A percentile compares a stretch with the other conserved stretches of the same genome.
Evolutionary conservation across 2,797 vertebrate species (phyloP).

Genomic region (Lepidocolaptes lacrymiger): DNA sequence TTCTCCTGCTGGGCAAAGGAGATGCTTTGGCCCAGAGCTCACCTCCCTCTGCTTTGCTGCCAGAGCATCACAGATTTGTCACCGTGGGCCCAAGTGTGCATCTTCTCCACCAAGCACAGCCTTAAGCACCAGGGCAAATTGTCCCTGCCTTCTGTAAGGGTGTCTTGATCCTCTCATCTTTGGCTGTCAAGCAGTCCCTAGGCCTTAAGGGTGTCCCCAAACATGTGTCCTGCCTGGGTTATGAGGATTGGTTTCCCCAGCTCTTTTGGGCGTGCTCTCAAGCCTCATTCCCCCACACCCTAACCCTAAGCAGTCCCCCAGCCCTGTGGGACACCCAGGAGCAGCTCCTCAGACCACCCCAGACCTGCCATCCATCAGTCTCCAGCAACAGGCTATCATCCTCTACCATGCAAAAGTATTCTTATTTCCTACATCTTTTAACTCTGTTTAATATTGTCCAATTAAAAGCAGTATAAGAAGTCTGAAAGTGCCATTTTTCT

Average conservation of each 20-base stretch:
- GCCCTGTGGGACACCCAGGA: background rate
- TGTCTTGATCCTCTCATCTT: background rate
- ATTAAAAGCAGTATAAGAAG: background rate
- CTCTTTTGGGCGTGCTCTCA: conserved; percentile 4
- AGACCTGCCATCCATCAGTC: background rate
- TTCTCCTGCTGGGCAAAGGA: background rate
- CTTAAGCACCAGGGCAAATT: background rate
- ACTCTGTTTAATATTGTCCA: background rate
- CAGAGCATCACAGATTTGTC: background rate
- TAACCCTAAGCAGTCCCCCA: background rate
- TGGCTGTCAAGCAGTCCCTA: background rate
- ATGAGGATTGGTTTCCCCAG: background rate
- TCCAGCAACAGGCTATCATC: rapidly evolving
- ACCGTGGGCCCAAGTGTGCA: rapidly evolving
- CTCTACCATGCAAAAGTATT: background rate
- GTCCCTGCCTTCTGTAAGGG: background rate
- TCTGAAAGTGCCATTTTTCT: background rate
- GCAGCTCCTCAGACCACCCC: background rate
- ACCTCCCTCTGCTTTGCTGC: background rate
- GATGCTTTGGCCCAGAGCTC: background rate
- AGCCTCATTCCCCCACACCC: background rate
- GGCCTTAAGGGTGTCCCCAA: background rate
- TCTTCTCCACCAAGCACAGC: background rate
- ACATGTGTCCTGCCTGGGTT: background rate
- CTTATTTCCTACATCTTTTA: background rate